Evolutionary conservation across 2,888 invertebrate species (phyloP), one percentile per base, ranked within the genome.

Genomic region (Myopa tessellatipennis): DNA sequence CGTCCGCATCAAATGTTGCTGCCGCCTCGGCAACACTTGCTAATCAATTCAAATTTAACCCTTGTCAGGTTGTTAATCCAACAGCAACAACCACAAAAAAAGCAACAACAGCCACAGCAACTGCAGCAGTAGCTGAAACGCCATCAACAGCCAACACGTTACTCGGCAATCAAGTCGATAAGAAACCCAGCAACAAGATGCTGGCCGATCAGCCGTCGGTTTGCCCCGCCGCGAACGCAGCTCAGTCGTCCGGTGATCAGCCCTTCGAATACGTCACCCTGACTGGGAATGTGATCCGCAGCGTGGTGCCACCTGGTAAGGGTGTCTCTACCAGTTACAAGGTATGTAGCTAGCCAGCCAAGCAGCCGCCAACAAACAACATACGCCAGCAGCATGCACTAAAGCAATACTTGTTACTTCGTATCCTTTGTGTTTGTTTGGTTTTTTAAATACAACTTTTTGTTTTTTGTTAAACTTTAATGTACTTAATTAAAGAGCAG

Each of bases 291-390:
- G 87, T 90, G 79, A 90, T 90, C 80, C 87, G 88, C 82, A 90
- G 89, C 81, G 89, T 90, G 80, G 85, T 87, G 82, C 87, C 89
- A 79, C 89, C 89, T 79, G 89, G 89, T 84, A 90, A 89, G 86
- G 89, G 89, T 74, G 83, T 84, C 36, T 84, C 83, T 79, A 79
- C 84, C 81, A 87, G 81, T 81, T 88, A 89, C 79, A 87, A 86
- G 88, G 89, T 89, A 87, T 84, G 86, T 85, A 18, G 38, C 36
- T n/a, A 26, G 52, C 40, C 10, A 45, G 73, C 26, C 61, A 2
- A 4, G 7, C 14, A 60, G 34, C 38, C 38, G 52, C 73, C 63
- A 55, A 61, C 69, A 73, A 65, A 61, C 77, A 76, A 58, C 74
- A 63, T 26, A 58, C 58, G n/a, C 2, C 58, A 58, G n/a, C 58